Base-by-base conservation (phyloP, 2,797 vertebrate genomes). In the Tamandua tetradactyla region DNA sequence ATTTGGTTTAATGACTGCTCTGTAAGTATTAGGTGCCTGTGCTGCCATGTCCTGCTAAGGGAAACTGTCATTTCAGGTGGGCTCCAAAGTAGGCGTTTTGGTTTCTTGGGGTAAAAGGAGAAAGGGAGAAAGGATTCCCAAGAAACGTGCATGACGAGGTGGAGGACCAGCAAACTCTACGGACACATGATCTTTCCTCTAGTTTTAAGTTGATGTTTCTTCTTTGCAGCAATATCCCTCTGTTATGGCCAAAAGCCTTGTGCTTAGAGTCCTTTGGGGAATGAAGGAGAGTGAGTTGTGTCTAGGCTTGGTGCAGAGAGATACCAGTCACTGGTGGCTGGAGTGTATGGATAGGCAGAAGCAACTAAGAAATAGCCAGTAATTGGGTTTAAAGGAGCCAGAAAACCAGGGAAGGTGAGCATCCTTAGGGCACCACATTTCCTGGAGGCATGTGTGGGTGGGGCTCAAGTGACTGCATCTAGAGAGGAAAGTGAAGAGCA, bases 371-470 rank as follows among this genome's bases (percentile, higher is more conserved):
- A 44, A 18, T 40, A 23, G 68, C n/a, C 0, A 3, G n/a, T 32
- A 25, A 82, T 2, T 11, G 66, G 10, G 1, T 17, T 57, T 22
- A 42, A 15, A 15, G 79, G 57, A 80, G 59, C 42, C 22, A 52
- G 88, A 40, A 49, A n/a, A n/a, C 27, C 3, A 32, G 22, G 13
- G 30, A n/a, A 35, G 79, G 30, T 3, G 18, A n/a, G 27, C 2
- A 0, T 47, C 10, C 17, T 83, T 1, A 1, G 79, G 68, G 10
- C 40, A 35, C 25, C 0, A 0, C 1, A 1, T 6, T 32, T 37
- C 47, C 66, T 47, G 44, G 11, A n/a, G 81, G 57, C 4, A 1
- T 0, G 0, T 25, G 55, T 30, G 32, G 37, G 66, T 3, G 5
- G 37, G 25, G 44, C 66, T 40, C 2, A 14, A 32, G 37, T 0